Evolutionary conservation across 2,797 vertebrate genomes (phyloP).

Genomic region (Cuniculus paca): DNA sequence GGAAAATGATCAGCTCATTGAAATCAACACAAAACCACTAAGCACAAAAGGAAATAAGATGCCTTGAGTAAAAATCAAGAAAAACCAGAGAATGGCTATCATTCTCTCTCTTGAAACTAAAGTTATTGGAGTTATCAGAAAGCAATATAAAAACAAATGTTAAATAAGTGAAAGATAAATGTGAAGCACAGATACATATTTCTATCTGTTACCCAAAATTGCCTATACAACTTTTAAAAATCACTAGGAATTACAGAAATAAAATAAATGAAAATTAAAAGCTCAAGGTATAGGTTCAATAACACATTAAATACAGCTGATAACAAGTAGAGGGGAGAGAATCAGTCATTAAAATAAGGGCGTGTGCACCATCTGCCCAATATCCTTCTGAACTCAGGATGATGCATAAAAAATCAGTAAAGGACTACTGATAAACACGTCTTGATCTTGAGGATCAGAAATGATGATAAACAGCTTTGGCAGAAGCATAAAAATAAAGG

Average conservation of each 20-base stretch:
- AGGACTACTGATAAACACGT: not conserved
- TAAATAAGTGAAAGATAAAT: conserved; percentile 11
- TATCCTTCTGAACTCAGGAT: not conserved
- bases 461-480: not conserved
- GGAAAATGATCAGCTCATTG: conserved; percentile 21
- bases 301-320: not conserved
- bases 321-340: not conserved
- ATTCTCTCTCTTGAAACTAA: not conserved
- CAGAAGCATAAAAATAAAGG: not conserved
- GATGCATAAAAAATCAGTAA: not conserved
- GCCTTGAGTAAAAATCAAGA: conserved; percentile 20
- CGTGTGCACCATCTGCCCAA: not conserved
- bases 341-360: not conserved
- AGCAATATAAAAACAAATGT: conserved; percentile 1
- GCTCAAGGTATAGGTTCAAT: not conserved
- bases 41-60: conserved; percentile 20
- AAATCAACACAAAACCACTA: conserved; percentile 27
- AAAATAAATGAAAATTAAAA: conserved; percentile 55
- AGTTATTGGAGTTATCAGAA: not conserved
- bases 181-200: conserved; percentile 30
- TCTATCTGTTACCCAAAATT: not conserved
- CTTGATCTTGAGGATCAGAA: not conserved
- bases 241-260: conserved; percentile 2
- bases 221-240: not conserved
- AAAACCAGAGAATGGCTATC: not conserved